Conservation (phyloP, 2,113 vertebrate genomes). For the Hippocampus guttulatus region DNA sequence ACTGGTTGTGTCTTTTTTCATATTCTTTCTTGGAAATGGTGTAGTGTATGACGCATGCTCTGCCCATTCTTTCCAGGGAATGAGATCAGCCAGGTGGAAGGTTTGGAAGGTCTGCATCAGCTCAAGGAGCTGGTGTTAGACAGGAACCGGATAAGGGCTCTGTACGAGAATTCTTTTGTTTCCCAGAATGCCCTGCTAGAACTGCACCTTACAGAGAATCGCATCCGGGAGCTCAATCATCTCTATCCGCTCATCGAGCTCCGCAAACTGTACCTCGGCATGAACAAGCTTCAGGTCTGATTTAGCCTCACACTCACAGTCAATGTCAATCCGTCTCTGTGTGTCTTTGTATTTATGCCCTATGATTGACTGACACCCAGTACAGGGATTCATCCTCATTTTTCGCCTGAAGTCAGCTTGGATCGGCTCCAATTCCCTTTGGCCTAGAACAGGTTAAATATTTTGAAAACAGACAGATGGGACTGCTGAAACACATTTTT, state of each 20-base stretch:
- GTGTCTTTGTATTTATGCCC: not conserved
- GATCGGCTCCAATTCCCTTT: not conserved
- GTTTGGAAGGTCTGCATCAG: constrained; percentile 74
- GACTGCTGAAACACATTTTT: not conserved
- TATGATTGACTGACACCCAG: not conserved
- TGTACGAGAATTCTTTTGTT: constrained; percentile 75
- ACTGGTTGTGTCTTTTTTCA: not conserved
- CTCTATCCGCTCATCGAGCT: constrained; percentile 73
- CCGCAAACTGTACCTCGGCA: constrained; percentile 77
- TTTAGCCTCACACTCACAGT: not conserved
- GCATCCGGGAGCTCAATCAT: constrained; percentile 75
- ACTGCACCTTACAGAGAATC: constrained; percentile 79
- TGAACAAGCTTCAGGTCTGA: constrained; percentile 83
- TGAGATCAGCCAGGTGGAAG: constrained; percentile 81
- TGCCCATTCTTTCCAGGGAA: constrained; percentile 69
- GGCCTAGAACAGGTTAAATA: no score
- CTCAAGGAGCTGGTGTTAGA: constrained; percentile 80
- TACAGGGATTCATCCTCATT: not conserved
- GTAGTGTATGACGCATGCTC: not conserved
- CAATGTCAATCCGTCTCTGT: not conserved
- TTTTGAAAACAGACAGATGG: not conserved
- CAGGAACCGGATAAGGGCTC: constrained; percentile 76
- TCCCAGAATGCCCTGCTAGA: constrained; percentile 72
- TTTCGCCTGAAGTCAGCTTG: not conserved
- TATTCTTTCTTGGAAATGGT: not conserved